A percentile compares a stretch with the other conserved stretches of the same genome.
These are phyloP conservation scores for Trachelus troglodyta DNA, from an alignment of 2,888 invertebrate genomes.

Conservation along the genomic window DNA sequence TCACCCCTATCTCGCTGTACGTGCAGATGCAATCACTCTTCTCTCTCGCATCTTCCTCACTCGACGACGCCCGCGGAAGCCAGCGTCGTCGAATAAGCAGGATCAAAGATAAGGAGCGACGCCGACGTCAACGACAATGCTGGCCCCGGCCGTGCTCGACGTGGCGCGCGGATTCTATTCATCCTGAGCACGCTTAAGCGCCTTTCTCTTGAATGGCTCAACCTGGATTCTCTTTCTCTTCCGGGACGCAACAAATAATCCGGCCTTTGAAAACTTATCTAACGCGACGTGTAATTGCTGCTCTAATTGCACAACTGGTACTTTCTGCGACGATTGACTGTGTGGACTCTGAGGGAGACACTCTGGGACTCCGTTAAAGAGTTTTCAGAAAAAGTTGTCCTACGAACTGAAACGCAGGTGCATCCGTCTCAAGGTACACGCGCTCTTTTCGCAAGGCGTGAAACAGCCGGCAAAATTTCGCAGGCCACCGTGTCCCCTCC, in stretches of 20 bases:
- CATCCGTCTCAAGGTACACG: background rate
- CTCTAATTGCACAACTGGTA: background rate
- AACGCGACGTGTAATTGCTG: background rate
- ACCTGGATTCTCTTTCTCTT: background rate
- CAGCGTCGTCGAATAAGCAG: background rate
- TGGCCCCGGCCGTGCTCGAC: background rate
- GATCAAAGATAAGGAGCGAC: slow-evolving; percentile 9
- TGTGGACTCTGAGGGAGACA: background rate
- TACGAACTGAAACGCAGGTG: background rate
- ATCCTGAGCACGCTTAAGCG: background rate
- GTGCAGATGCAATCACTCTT: background rate
- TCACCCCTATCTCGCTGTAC: too few species aligned
- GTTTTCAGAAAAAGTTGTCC: background rate
- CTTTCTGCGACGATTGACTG: background rate
- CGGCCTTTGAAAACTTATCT: background rate
- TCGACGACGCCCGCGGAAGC: background rate
- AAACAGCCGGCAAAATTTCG: slow-evolving; percentile 60
- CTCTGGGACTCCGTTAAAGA: background rate
- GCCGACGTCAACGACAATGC: slow-evolving; percentile 16
- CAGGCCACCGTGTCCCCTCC: slow-evolving; percentile 58
- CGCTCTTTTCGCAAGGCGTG: slow-evolving; percentile 41
- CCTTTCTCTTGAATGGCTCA: background rate
- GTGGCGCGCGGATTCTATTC: background rate
- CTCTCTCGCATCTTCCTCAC: background rate
- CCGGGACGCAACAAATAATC: background rate